Conservation (phyloP, 2,888 invertebrate species). For the Epistrophe eligans region DNA sequence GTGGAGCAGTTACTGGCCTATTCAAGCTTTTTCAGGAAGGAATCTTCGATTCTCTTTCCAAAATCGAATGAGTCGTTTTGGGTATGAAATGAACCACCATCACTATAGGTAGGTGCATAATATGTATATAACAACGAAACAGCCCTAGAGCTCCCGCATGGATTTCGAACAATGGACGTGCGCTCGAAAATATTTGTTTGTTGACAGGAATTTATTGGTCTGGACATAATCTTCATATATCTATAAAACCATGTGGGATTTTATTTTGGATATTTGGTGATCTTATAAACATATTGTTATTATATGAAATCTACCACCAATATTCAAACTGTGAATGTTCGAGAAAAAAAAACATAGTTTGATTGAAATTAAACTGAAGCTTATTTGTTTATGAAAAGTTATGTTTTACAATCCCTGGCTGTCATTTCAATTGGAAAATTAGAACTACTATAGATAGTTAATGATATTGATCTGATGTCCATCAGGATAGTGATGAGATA, state of each 20-base stretch:
- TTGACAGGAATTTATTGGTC: conserved; percentile 78
- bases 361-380: not conserved
- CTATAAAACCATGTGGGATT: conserved; percentile 36
- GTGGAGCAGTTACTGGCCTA: conserved; percentile 13
- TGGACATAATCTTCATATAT: conserved; percentile 65
- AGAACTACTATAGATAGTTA: too few species aligned
- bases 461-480: too few species aligned
- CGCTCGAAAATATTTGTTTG: conserved; percentile 77
- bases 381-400: not conserved
- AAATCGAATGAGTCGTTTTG: conserved; percentile 69
- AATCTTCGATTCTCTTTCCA: conserved; percentile 56
- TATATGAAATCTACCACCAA: not conserved
- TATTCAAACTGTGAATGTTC: not conserved
- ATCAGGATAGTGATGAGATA: too few species aligned
- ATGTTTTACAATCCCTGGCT: not conserved
- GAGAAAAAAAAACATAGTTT: not conserved
- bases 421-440: too few species aligned
- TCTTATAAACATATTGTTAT: not conserved
- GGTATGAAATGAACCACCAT: conserved; percentile 29
- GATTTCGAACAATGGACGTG: conserved; percentile 77
- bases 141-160: conserved; percentile 62
- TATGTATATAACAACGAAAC: conserved; percentile 34
- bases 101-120: conserved; percentile 4
- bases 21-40: conserved; percentile 56
- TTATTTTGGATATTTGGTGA: conserved; percentile 21